These are phyloP conservation scores for Lacerta bilineata DNA, from an alignment of 2,797 vertebrate species.

Conservation along the genomic window DNA sequence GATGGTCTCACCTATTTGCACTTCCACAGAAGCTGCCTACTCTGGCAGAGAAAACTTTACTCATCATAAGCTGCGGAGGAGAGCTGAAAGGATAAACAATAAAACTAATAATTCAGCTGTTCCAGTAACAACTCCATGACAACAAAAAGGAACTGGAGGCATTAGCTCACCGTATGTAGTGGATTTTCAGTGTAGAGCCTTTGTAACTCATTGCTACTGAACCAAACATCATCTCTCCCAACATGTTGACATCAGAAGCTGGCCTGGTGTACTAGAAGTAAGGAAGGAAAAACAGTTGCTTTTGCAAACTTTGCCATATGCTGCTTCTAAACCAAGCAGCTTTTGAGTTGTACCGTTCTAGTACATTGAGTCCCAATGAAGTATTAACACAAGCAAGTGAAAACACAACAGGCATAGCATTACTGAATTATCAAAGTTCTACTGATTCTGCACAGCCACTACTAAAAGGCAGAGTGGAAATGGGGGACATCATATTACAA, in stretches of 20 bases:
- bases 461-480: too few species aligned
- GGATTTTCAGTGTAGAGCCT: slow-evolving; percentile 90
- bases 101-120: slow-evolving; percentile 48
- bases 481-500: neutral
- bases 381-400: neutral
- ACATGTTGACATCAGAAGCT: slow-evolving; percentile 89
- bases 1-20: slow-evolving; percentile 84
- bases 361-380: neutral
- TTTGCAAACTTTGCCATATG: neutral
- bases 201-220: slow-evolving; percentile 91
- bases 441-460: neutral
- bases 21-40: slow-evolving; percentile 87
- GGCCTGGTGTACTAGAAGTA: slow-evolving; percentile 84
- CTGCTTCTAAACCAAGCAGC: neutral
- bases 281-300: neutral
- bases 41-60: slow-evolving; percentile 89
- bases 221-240: slow-evolving; percentile 93
- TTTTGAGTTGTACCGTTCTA: neutral
- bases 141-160: slow-evolving; percentile 23
- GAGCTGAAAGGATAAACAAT: slow-evolving; percentile 79
- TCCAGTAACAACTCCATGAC: slow-evolving; percentile 13
- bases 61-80: slow-evolving; percentile 91
- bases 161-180: slow-evolving; percentile 87
- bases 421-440: too few species aligned
- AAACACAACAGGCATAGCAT: neutral